phyloP scores from a whole-genome alignment of 2,113 vertebrate genomes.

The Panthera leo region DNA sequence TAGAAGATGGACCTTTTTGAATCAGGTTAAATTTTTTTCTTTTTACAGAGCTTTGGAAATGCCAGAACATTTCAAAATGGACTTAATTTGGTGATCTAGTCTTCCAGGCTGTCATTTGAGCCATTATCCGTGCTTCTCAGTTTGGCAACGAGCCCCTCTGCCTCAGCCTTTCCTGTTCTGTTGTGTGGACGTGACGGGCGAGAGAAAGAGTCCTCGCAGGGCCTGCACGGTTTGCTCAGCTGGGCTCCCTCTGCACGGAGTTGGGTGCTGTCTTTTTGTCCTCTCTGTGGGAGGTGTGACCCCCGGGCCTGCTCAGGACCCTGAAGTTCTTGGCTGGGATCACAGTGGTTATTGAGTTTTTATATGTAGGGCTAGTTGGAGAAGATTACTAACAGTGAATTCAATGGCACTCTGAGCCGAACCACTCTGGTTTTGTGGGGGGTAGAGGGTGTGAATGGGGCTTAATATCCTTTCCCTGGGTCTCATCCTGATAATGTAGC shows the following conservation, averaged over 20 bases:
- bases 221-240: background rate
- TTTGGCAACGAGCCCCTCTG: background rate
- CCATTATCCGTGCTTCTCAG: background rate
- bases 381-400: background rate
- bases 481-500: background rate
- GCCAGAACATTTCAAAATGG: background rate
- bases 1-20: background rate
- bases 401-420: background rate
- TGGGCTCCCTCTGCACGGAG: background rate
- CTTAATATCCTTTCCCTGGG: background rate
- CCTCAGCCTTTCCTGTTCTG: background rate
- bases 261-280: background rate
- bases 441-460: background rate
- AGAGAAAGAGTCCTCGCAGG: background rate
- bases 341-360: background rate
- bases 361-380: background rate
- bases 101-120: background rate
- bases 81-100: background rate
- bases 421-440: background rate
- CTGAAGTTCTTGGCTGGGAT: background rate
- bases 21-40: background rate
- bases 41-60: background rate
- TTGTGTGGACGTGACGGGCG: background rate
- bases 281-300: background rate
- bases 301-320: background rate